A percentile compares a stretch with the other conserved stretches of the same genome.
These are phyloP conservation scores for Drosophila nasuta DNA, from an alignment of 1,140 invertebrate species.

Conservation along the genomic window DNA sequence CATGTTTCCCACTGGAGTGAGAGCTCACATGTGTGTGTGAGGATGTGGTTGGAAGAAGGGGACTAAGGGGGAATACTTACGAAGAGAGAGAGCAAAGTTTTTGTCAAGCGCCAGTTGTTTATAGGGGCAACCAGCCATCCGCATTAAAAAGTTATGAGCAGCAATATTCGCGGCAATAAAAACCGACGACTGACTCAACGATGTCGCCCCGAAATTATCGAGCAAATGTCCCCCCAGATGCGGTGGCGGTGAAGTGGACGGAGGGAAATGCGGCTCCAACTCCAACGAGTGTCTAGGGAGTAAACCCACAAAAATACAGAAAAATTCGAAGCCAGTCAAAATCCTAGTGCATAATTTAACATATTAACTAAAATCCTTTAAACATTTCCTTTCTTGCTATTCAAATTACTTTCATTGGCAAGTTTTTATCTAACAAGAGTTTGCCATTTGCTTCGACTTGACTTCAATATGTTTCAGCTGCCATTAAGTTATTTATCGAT, in stretches of 20 bases:
- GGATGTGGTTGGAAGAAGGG: not conserved
- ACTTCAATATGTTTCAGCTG: not conserved
- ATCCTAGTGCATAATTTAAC: not conserved
- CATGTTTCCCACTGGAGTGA: slow-evolving; percentile 28
- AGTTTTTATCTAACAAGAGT: too few relatives aligned
- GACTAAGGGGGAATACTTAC: not conserved
- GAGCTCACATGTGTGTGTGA: not conserved
- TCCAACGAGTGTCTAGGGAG: not conserved
- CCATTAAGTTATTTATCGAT: not conserved
- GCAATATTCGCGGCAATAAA: slow-evolving; percentile 65
- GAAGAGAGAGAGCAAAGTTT: slow-evolving; percentile 30
- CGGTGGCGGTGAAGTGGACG: too few relatives aligned
- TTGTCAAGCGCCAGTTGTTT: slow-evolving; percentile 47
- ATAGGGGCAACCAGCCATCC: slow-evolving; percentile 45
- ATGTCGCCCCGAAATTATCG: slow-evolving; percentile 24
- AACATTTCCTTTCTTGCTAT: too few relatives aligned
- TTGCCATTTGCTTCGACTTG: too few relatives aligned
- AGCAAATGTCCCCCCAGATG: slow-evolving; percentile 5
- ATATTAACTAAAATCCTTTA: too few relatives aligned
- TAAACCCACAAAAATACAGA: not conserved
- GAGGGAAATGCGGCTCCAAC: not conserved
- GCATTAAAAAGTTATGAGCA: slow-evolving; percentile 64
- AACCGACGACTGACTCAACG: slow-evolving; percentile 37
- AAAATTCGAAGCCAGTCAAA: not conserved
- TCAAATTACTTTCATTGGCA: too few relatives aligned